phyloP scores from a whole-genome alignment of 2,888 invertebrate genomes.

The Epicampocera succincta region DNA sequence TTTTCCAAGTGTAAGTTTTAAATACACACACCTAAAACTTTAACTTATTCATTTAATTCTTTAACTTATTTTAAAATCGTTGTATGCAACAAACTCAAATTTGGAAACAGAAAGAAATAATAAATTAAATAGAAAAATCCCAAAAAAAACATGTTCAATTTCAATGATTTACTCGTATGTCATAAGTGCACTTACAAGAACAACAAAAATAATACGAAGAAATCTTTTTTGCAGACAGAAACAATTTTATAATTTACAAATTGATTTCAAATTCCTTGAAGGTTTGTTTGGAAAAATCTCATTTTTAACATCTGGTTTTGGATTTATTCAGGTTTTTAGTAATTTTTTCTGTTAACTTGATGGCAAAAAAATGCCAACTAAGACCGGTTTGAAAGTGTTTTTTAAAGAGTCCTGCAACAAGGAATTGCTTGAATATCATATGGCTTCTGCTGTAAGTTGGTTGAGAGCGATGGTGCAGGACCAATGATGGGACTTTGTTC shows the following conservation, averaged over 20 bases:
- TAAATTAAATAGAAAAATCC: too few species aligned
- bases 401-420: conserved; percentile 45
- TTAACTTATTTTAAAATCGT: too few species aligned
- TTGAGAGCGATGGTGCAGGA: too few species aligned
- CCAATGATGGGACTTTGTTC: too few species aligned
- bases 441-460: too few species aligned
- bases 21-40: too few species aligned
- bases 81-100: too few species aligned
- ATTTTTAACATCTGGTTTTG: conserved; percentile 55
- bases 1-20: too few species aligned
- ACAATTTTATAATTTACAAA: conserved; percentile 53
- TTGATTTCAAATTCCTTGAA: conserved; percentile 50
- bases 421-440: too few species aligned
- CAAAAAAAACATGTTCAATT: conserved; percentile 1
- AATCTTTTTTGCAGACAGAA: conserved; percentile 15
- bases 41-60: too few species aligned
- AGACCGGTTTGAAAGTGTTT: conserved; percentile 47
- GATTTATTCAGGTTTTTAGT: conserved; percentile 23
- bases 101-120: too few species aligned
- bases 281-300: conserved; percentile 23
- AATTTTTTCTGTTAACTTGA: not conserved
- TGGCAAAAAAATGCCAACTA: conserved; percentile 17
- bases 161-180: not conserved
- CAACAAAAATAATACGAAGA: not conserved
- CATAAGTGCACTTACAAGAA: not conserved